phyloP scores from a whole-genome alignment of 2,113 vertebrate genomes.

The Oreochromis aureus region DNA sequence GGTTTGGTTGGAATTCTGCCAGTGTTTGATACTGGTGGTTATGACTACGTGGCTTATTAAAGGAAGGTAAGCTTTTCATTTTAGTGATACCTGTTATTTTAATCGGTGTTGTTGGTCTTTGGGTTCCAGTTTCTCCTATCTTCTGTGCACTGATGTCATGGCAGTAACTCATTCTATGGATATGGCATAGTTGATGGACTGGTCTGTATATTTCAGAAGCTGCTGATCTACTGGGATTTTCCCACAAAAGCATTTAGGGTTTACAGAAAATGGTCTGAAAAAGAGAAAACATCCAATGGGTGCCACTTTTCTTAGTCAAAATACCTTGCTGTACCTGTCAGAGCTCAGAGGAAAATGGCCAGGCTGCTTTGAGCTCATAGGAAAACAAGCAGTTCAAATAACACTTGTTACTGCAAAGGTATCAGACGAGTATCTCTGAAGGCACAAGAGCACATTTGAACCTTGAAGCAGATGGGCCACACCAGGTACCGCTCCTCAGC shows the following conservation, averaged over 20 bases:
- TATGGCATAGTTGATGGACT: background rate
- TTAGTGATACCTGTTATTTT: background rate
- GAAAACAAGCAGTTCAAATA: background rate
- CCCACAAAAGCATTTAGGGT: background rate
- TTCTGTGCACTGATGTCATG: background rate
- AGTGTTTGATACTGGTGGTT: background rate
- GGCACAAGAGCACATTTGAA: background rate
- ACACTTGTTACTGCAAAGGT: background rate
- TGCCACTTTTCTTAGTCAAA: background rate
- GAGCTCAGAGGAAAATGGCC: background rate
- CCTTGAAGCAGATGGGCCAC: background rate
- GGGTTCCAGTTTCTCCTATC: background rate
- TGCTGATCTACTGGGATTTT: background rate
- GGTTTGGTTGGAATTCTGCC: background rate
- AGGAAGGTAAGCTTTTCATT: background rate
- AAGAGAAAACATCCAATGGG: background rate
- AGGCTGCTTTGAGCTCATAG: background rate
- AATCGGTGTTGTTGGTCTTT: background rate
- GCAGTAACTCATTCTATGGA: background rate
- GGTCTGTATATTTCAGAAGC: background rate
- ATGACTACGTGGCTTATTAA: background rate
- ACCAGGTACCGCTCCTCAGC: background rate
- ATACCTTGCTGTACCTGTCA: background rate
- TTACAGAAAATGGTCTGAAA: background rate
- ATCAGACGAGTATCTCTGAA: background rate